Percentiles rank a stretch among this genome's conserved stretches.
These are phyloP conservation scores for Dryococelus australis DNA, from an alignment of 2,888 invertebrate species.

Conservation along the genomic window DNA sequence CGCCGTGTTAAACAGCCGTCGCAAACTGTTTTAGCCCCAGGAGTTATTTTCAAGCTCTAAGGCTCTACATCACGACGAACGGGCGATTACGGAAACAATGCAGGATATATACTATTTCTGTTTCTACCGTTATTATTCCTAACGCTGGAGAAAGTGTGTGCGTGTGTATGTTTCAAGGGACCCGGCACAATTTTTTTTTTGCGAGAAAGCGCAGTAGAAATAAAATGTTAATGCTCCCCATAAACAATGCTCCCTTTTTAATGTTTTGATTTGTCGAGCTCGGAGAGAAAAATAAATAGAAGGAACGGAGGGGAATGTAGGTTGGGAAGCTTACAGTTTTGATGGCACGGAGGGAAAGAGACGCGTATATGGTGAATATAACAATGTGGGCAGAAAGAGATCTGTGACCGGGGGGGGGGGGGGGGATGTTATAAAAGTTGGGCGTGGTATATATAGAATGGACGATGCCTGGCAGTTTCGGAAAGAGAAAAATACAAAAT, in stretches of 20 bases:
- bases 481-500: conserved; percentile 25
- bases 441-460: neutral
- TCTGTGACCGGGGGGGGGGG: too few species aligned
- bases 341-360: conserved; percentile 30
- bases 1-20: conserved; percentile 3
- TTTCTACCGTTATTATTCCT: neutral
- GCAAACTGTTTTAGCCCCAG: neutral
- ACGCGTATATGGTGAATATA: neutral
- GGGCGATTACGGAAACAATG: conserved; percentile 16
- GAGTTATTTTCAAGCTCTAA: neutral
- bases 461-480: neutral
- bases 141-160: neutral
- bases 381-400: neutral
- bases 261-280: conserved; percentile 44
- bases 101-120: conserved; percentile 10
- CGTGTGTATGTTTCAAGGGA: neutral
- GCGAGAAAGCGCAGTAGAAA: conserved; percentile 35
- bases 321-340: conserved; percentile 24
- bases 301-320: neutral
- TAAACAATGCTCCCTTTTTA: conserved; percentile 43
- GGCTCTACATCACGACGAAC: neutral
- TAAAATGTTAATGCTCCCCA: conserved; percentile 41
- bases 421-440: conserved; percentile 18
- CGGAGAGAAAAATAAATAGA: conserved; percentile 30
- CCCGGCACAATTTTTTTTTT: neutral